These are phyloP conservation scores for Malthinus seriepunctatus DNA, from an alignment of 2,888 invertebrate genomes.

Conservation along the genomic window DNA sequence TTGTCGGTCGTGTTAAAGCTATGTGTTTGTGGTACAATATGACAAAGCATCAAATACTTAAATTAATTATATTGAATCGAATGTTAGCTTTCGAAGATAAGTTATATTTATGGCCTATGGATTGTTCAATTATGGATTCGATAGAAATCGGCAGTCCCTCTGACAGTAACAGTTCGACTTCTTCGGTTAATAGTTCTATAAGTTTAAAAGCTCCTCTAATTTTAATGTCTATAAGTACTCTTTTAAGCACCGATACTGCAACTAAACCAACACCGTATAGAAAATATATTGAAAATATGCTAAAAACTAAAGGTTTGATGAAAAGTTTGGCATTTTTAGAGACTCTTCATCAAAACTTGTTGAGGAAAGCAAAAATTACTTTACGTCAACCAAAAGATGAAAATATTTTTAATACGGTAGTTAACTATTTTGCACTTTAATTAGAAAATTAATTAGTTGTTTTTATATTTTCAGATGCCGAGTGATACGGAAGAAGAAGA, in stretches of 20 bases:
- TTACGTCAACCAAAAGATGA: conserved; percentile 61
- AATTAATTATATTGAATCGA: conserved; percentile 74
- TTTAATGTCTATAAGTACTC: conserved; percentile 56
- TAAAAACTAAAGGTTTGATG: conserved; percentile 84
- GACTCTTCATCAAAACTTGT: conserved; percentile 68
- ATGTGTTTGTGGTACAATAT: conserved; percentile 93
- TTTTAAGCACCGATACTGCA: conserved; percentile 33
- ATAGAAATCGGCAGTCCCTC: conserved; percentile 53
- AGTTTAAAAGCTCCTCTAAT: conserved; percentile 39
- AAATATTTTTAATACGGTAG: conserved; percentile 39
- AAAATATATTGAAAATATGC: conserved; percentile 82
- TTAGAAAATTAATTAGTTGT: neutral
- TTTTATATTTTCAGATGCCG: conserved; percentile 25
- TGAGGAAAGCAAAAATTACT: conserved; percentile 73
- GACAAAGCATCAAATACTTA: conserved; percentile 80
- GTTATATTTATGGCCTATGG: conserved; percentile 8
- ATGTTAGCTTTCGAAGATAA: conserved; percentile 48
- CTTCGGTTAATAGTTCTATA: conserved; percentile 41
- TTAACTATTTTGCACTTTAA: neutral
- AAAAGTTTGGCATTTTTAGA: conserved; percentile 81
- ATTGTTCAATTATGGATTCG: conserved; percentile 21
- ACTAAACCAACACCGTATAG: conserved; percentile 55
- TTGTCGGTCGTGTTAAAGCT: conserved; percentile 72
- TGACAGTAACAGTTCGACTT: conserved; percentile 55
- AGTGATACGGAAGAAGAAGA: conserved; percentile 56